These are phyloP conservation scores for Camelus bactrianus DNA, from an alignment of 2,113 vertebrate species.

Conservation along the genomic window DNA sequence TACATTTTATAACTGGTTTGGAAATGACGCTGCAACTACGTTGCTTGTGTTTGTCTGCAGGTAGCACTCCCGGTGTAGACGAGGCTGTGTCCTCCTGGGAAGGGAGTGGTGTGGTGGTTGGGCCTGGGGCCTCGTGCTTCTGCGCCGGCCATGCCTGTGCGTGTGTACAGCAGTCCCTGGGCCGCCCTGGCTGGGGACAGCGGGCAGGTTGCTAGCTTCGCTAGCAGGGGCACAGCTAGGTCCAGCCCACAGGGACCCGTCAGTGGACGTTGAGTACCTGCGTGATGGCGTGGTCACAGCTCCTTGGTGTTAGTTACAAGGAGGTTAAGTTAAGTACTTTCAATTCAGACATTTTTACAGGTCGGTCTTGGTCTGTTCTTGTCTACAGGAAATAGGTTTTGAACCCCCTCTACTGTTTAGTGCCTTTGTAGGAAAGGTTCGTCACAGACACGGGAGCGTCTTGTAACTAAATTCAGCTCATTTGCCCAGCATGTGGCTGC, in stretches of 20 bases:
- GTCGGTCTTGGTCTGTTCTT: background rate
- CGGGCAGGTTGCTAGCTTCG: background rate
- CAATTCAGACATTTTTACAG: fast-evolving
- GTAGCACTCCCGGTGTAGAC: fast-evolving
- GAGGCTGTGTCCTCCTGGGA: fast-evolving
- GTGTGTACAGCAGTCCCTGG: background rate
- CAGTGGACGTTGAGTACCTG: fast-evolving
- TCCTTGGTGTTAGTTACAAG: fast-evolving
- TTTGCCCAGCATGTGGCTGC: background rate
- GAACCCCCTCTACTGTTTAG: too few species aligned
- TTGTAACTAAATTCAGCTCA: too few species aligned
- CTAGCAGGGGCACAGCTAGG: fast-evolving
- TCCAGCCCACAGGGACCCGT: fast-evolving
- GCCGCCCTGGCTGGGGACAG: background rate
- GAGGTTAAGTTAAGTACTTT: background rate
- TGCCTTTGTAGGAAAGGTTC: background rate
- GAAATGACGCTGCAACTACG: too few species aligned
- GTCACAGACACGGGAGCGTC: fast-evolving
- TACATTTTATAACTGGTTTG: fast-evolving
- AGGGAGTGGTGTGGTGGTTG: fast-evolving
- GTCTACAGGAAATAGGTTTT: background rate
- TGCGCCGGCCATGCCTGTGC: background rate
- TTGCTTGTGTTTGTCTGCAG: fast-evolving
- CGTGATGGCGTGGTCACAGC: fast-evolving
- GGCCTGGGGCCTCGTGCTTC: background rate